Evolutionary conservation across 2,797 vertebrate genomes (phyloP).

Genomic region (Uromys caudimaculatus): DNA sequence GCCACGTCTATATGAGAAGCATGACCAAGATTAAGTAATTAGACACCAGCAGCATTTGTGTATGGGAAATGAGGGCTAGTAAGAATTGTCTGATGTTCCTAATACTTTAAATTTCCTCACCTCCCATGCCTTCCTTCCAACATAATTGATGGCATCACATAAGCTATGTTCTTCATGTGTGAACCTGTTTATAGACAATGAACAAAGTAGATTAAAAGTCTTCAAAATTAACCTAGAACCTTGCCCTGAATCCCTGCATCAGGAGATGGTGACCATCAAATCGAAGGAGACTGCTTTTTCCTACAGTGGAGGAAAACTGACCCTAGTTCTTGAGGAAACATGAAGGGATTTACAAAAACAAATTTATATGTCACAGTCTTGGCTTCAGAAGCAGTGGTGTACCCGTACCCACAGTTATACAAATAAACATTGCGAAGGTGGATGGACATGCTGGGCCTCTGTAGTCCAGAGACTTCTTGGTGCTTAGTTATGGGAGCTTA

Average conservation of each 20-base stretch:
- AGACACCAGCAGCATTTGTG: not conserved
- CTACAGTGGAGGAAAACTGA: not conserved
- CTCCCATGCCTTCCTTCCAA: no score
- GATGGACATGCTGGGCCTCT: not conserved
- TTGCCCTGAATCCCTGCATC: not conserved
- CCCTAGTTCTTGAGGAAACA: not conserved
- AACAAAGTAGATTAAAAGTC: not conserved
- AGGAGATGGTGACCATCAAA: not conserved
- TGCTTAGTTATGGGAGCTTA: not conserved
- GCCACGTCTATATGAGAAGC: not conserved
- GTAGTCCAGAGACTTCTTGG: not conserved
- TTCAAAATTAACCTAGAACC: not conserved
- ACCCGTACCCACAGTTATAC: no score
- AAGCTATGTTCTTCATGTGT: not conserved
- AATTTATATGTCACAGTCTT: not conserved
- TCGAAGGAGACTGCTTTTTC: not conserved
- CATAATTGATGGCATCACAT: not conserved
- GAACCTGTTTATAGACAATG: not conserved
- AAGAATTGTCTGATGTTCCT: not conserved
- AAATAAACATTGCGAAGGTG: not conserved
- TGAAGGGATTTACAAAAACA: not conserved
- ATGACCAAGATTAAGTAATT: not conserved
- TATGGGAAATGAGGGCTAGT: not conserved
- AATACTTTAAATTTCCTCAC: not conserved
- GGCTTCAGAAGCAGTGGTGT: not conserved